Evolutionary conservation across 2,797 vertebrate species (phyloP), one percentile per base, ranked within the genome.

Genomic region (Trematomus bernacchii): DNA sequence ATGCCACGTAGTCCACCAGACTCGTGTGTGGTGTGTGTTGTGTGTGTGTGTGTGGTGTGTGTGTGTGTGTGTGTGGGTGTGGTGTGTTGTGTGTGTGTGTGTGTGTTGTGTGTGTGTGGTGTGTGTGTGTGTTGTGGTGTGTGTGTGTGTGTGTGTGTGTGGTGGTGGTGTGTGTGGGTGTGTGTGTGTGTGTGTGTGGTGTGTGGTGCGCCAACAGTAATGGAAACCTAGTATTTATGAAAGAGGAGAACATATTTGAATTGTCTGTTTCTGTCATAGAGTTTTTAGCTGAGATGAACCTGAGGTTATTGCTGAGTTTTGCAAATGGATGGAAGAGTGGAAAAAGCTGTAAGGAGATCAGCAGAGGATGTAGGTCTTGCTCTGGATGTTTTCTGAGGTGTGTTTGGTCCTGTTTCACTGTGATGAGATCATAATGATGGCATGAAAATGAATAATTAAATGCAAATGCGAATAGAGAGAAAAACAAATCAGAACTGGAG

Each of bases 1-100:
- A 73, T 94, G 95, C 95, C 95, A 96, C 95, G 95, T 96, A 94
- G 94, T 87, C 94, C 87, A 78, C 81, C 84, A 90, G 87, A 86
- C 84, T 71, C 14, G 23, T 23, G 23, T 23, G 21, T 23, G 21
- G 21, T 23, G 21, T 23, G 21, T 75, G 70, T 85, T 83, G 80
- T 73, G 79, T 77, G 78, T 51, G 55, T 85, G 78, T 72, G 76
- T 82, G 79, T 80, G 73, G 23, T 23, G 23, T 23, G 21, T 23
- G 21, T 23, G 21, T 23, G 21, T 23, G 21, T 75, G 70, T 85
- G 79, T 85, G 70, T 82, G 76, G 76, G 82, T 84, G 73, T 82
- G 83, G n/a, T n/a, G n/a, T n/a, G n/a, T n/a, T 85, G 81, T 83
- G 80, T 73, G 79, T 77, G 78, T 51, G 55, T 85, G 78, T 72